Conservation (phyloP, 2,113 vertebrate species). For the Maylandia zebra region DNA sequence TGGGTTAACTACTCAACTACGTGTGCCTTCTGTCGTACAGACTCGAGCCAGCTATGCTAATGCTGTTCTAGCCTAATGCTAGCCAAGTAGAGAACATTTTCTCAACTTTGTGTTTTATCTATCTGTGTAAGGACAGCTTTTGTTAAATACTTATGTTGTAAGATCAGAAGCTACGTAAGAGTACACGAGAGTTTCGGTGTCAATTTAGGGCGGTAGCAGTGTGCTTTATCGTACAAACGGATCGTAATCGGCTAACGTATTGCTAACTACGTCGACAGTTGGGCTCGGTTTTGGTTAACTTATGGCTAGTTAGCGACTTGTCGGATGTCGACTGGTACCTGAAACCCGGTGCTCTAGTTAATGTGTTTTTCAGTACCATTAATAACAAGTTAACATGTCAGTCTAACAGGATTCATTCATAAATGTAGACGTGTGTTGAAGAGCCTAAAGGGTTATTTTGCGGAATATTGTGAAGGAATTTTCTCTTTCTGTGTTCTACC, state of each 20-base stretch:
- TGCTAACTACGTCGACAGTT: not conserved
- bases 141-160: not conserved
- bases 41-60: not conserved
- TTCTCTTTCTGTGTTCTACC: not conserved
- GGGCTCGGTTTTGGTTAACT: not conserved
- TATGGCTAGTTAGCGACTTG: not conserved
- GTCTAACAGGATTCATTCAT: not conserved
- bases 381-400: not conserved
- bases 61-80: constrained; percentile 14
- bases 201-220: not conserved
- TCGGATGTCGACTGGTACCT: not conserved
- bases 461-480: not conserved
- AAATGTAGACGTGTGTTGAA: not conserved
- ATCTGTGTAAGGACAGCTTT: not conserved
- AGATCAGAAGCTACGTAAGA: not conserved
- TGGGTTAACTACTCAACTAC: not conserved
- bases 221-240: not conserved
- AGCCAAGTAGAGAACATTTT: not conserved
- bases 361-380: not conserved
- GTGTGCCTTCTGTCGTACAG: not conserved
- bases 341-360: not conserved
- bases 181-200: not conserved
- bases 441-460: not conserved
- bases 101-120: not conserved
- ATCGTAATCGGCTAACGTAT: not conserved